A percentile compares a stretch with the other conserved stretches of the same genome.
phyloP scores from a whole-genome alignment of 2,113 vertebrate species.

The Scartelaos histophorus region DNA sequence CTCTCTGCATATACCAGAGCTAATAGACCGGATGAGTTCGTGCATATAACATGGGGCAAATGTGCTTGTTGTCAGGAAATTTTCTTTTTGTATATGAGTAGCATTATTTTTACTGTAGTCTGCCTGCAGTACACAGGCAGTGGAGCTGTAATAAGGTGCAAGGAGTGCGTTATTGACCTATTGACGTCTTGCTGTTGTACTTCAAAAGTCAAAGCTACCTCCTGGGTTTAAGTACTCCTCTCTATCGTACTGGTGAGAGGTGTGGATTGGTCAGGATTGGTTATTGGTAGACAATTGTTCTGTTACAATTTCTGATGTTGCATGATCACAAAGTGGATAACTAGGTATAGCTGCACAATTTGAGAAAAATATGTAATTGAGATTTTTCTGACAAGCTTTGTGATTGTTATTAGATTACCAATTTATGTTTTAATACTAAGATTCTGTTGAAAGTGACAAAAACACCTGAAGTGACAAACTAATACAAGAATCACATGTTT shows the following conservation, averaged over 20 bases:
- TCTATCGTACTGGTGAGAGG: background rate
- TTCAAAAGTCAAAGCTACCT: background rate
- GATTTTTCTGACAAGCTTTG: too few relatives aligned
- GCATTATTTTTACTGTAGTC: background rate
- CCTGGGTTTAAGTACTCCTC: background rate
- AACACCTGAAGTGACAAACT: too few relatives aligned
- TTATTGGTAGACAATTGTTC: background rate
- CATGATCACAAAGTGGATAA: too few relatives aligned
- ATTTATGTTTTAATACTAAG: too few relatives aligned
- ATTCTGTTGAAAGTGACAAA: too few relatives aligned
- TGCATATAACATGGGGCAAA: background rate
- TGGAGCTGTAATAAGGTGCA: background rate
- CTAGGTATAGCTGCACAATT: too few relatives aligned
- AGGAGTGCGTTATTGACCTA: background rate
- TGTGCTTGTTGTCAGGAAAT: background rate
- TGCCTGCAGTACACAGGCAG: background rate
- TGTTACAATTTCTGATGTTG: background rate
- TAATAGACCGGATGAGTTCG: background rate
- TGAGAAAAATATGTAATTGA: too few relatives aligned
- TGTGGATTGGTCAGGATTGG: background rate
- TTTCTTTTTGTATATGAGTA: background rate
- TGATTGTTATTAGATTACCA: too few relatives aligned
- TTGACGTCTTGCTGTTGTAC: constrained; percentile 1
- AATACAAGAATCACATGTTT: too few relatives aligned
- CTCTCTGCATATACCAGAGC: background rate